These are phyloP conservation scores for Pentamera pediparva DNA, from an alignment of 53 echinoderm and acorn worm genomes.

Conservation along the genomic window DNA sequence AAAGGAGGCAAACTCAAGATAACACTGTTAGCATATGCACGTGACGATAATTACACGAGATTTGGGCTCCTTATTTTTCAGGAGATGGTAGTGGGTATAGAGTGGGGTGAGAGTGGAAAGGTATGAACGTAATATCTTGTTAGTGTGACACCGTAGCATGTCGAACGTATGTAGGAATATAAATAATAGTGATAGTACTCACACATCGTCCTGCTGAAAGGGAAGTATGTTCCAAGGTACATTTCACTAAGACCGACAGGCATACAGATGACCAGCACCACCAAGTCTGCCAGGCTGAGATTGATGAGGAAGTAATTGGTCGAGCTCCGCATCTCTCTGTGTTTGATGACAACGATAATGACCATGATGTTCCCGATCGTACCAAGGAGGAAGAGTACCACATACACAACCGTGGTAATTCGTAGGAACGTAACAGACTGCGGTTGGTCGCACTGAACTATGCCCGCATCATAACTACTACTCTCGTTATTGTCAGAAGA, in stretches of 20 bases:
- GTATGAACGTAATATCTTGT: too few species aligned
- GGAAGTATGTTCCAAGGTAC: constrained; percentile 34
- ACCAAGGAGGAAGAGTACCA: constrained; percentile 62
- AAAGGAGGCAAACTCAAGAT: too few species aligned
- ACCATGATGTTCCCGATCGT: constrained; percentile 84
- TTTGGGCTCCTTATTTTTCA: too few species aligned
- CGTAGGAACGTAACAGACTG: not conserved
- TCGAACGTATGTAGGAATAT: too few species aligned
- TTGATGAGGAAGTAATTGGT: constrained; percentile 95
- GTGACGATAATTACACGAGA: too few species aligned
- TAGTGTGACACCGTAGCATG: too few species aligned
- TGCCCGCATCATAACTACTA: too few species aligned
- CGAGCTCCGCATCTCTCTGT: constrained; percentile 90
- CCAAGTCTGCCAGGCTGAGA: constrained; percentile 81
- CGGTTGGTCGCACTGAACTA: too few species aligned
- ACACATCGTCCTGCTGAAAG: constrained; percentile 81
- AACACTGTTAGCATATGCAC: too few species aligned
- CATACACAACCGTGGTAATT: constrained; percentile 55
- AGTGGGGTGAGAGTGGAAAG: too few species aligned
- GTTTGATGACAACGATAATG: constrained; percentile 72
- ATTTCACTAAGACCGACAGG: constrained; percentile 68
- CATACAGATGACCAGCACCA: constrained; percentile 84
- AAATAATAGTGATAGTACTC: constrained; percentile 46
- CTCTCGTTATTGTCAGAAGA: too few species aligned
- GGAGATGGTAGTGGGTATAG: too few species aligned